phyloP scores from a whole-genome alignment of 2,113 vertebrate species.

The Cheilinus undulatus region DNA sequence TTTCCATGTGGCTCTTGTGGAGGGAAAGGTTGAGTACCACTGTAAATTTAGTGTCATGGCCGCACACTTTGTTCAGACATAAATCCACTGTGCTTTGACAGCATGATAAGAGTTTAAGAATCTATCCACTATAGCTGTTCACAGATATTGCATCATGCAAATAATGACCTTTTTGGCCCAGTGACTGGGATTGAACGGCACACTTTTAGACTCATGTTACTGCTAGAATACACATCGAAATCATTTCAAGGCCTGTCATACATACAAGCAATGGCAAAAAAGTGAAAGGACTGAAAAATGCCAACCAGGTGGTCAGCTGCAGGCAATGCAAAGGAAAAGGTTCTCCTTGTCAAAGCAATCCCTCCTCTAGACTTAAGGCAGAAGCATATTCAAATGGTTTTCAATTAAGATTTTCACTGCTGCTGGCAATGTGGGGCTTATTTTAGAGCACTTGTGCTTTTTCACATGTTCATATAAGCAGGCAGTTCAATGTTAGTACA shows the following conservation, averaged over 20 bases:
- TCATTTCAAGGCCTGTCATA: no score
- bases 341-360: constrained; percentile 62
- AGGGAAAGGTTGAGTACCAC: no score
- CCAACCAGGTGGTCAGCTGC: constrained; percentile 66
- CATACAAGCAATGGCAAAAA: background rate
- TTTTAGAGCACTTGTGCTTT: background rate
- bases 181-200: no score
- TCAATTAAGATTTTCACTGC: constrained; percentile 44
- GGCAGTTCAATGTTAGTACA: background rate
- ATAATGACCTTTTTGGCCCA: background rate
- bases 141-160: no score
- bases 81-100: background rate
- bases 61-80: background rate
- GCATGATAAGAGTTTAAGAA: background rate
- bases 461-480: background rate
- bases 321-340: constrained; percentile 60
- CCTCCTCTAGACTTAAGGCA: constrained; percentile 32
- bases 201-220: no score
- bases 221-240: no score
- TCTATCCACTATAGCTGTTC: background rate
- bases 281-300: constrained; percentile 46
- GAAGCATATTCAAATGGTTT: constrained; percentile 32
- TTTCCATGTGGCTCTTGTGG: no score
- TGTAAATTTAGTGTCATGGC: no score
- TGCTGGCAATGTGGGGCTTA: background rate